A percentile compares a stretch with the other conserved stretches of the same genome.
Evolutionary conservation across 2,888 invertebrate species (phyloP).

Genomic region (Atherix ibis): DNA sequence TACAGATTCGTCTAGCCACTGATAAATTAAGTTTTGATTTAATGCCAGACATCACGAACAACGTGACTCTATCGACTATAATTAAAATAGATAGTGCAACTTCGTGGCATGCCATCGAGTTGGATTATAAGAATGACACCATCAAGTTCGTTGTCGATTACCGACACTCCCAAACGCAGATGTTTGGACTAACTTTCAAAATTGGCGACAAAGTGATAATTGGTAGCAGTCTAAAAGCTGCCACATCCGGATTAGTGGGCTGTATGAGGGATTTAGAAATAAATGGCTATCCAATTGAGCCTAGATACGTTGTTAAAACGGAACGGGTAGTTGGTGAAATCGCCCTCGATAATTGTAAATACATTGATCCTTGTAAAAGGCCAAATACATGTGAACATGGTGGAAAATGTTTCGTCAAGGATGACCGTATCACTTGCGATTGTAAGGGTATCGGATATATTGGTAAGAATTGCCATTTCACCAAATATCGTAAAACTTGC

Average conservation of each 20-base stretch:
- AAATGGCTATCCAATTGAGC: slow-evolving; percentile 65
- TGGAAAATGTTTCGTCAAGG: slow-evolving; percentile 77
- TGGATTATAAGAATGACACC: slow-evolving; percentile 59
- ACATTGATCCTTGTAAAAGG: slow-evolving; percentile 75
- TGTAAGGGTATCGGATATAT: slow-evolving; percentile 82
- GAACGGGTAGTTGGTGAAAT: slow-evolving; percentile 76
- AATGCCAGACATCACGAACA: slow-evolving; percentile 55
- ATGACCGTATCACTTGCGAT: slow-evolving; percentile 76
- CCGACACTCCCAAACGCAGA: slow-evolving; percentile 52
- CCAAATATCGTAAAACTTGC: slow-evolving; percentile 78
- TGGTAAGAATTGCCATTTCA: slow-evolving; percentile 89
- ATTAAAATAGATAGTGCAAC: slow-evolving; percentile 66
- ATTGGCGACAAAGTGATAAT: slow-evolving; percentile 57
- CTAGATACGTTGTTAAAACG: slow-evolving; percentile 64
- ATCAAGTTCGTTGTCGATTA: slow-evolving; percentile 61
- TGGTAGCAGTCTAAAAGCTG: slow-evolving; percentile 61
- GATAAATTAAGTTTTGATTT: slow-evolving; percentile 76
- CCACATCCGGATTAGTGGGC: slow-evolving; percentile 67
- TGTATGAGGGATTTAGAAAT: slow-evolving; percentile 82
- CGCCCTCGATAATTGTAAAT: slow-evolving; percentile 76
- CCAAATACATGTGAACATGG: slow-evolving; percentile 88
- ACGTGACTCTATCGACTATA: slow-evolving; percentile 60
- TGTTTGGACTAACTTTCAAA: slow-evolving; percentile 48
- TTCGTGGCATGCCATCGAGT: slow-evolving; percentile 69
- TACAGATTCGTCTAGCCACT: slow-evolving; percentile 59